Evolutionary conservation across 2,113 vertebrate species (phyloP).

Genomic region (Ceyx margarethae): DNA sequence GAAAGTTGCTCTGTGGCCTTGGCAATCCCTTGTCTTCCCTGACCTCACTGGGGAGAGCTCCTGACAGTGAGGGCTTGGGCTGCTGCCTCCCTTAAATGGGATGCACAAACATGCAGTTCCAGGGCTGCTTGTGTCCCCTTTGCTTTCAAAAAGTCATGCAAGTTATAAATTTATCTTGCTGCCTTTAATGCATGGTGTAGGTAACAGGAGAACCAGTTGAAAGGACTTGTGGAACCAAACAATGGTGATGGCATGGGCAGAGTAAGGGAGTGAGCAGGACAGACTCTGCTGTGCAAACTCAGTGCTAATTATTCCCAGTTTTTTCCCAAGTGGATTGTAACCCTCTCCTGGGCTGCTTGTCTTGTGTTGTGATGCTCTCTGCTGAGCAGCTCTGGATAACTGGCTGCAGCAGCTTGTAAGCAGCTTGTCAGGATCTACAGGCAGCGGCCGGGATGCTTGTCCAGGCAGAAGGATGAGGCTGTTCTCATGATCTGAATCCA

Average conservation of each 20-base stretch:
- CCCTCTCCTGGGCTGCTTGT: neutral
- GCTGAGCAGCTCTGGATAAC: neutral
- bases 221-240: neutral
- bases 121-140: neutral
- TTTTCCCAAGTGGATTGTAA: neutral
- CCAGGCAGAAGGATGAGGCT: neutral
- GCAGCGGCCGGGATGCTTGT: neutral
- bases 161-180: neutral
- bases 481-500: neutral
- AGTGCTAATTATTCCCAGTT: neutral
- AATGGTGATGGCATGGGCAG: fast-evolving
- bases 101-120: fast-evolving
- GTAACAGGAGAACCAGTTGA: neutral
- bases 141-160: neutral
- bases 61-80: fast-evolving
- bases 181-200: neutral
- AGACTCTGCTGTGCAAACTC: neutral
- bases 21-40: neutral
- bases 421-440: neutral
- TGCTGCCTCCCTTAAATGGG: neutral
- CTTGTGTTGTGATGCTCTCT: neutral
- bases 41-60: neutral
- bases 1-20: neutral
- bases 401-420: neutral
- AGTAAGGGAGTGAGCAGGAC: neutral